Conservation (phyloP, 2,113 vertebrate genomes). For the Paraplagusia blochii region DNA sequence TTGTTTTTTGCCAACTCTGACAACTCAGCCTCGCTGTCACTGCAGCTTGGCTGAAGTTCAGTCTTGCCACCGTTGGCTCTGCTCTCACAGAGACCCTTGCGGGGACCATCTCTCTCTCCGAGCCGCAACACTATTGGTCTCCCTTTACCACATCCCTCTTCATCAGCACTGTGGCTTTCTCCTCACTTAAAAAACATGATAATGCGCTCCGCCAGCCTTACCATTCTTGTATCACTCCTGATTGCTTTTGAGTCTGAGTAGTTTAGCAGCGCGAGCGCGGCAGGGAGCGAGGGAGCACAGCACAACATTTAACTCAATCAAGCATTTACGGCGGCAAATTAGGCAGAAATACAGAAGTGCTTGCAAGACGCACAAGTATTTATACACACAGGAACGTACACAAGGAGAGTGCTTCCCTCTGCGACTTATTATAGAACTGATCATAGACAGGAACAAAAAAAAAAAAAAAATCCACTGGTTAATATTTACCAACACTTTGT, state of each 20-base stretch:
- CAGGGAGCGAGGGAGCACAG: conserved; percentile 57
- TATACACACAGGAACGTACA: conserved; percentile 20
- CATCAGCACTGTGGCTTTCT: conserved; percentile 47
- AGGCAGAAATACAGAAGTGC: conserved; percentile 50
- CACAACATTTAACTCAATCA: conserved; percentile 62
- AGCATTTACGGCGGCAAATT: conserved; percentile 64
- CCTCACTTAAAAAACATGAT: conserved; percentile 21
- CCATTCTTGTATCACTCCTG: conserved; percentile 8
- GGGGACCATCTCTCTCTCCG: conserved; percentile 30
- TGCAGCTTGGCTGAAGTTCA: conserved; percentile 43
- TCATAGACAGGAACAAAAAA: conserved; percentile 53
- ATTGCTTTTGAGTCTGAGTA: conserved; percentile 30
- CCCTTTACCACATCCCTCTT: conserved; percentile 49
- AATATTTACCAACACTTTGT: conserved; percentile 69
- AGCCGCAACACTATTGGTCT: conserved; percentile 46
- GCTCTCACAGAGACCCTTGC: conserved; percentile 14
- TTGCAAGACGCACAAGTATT: conserved; percentile 36
- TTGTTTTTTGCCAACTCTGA: conserved; percentile 47
- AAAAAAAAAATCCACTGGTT: conserved; percentile 50
- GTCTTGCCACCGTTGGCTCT: conserved; percentile 22
- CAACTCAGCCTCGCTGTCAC: conserved; percentile 35
- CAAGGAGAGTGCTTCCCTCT: conserved; percentile 44
- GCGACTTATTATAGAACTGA: conserved; percentile 73
- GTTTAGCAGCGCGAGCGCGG: conserved; percentile 49
- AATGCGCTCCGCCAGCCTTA: conserved; percentile 28